Percentiles rank a stretch among this genome's conserved stretches.
Evolutionary conservation across 2,113 vertebrate genomes (phyloP).

Genomic region (Hymenochirus boettgeri): DNA sequence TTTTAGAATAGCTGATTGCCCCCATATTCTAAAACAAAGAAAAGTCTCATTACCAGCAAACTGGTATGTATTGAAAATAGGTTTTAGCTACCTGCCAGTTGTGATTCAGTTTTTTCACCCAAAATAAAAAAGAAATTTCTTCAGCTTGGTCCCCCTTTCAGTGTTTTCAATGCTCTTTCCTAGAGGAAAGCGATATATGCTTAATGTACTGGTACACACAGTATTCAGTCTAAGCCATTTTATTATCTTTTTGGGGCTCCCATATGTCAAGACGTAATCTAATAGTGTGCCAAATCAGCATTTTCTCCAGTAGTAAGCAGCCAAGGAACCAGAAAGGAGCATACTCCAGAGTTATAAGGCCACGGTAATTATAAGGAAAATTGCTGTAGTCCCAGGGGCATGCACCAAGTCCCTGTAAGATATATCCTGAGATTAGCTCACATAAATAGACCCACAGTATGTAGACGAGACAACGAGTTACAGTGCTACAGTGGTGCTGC

Average conservation of each 20-base stretch:
- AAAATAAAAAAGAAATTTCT: background rate
- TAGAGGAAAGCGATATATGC: too few relatives aligned
- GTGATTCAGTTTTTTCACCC: background rate
- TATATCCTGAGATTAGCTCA: slow-evolving; percentile 45
- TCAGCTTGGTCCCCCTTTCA: background rate
- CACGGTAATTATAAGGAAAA: slow-evolving; percentile 44
- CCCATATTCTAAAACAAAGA: too few relatives aligned
- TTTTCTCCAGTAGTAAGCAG: slow-evolving; percentile 43
- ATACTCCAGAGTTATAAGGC: slow-evolving; percentile 50
- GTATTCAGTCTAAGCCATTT: background rate
- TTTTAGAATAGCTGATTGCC: too few relatives aligned
- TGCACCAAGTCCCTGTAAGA: slow-evolving; percentile 38
- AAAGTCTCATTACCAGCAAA: too few relatives aligned
- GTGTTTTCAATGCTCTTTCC: too few relatives aligned
- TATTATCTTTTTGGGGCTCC: background rate
- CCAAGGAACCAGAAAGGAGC: slow-evolving; percentile 46
- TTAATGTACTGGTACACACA: too few relatives aligned
- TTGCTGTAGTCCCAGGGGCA: slow-evolving; percentile 52
- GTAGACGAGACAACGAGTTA: slow-evolving; percentile 41
- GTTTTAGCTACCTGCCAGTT: too few relatives aligned
- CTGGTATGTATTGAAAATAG: too few relatives aligned
- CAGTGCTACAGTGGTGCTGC: background rate
- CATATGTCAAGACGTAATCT: slow-evolving; percentile 34
- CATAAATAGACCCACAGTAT: slow-evolving; percentile 47
- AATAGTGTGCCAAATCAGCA: slow-evolving; percentile 42